phyloP scores from a whole-genome alignment of 2,888 invertebrate species.

The Campopleginae sp. region DNA sequence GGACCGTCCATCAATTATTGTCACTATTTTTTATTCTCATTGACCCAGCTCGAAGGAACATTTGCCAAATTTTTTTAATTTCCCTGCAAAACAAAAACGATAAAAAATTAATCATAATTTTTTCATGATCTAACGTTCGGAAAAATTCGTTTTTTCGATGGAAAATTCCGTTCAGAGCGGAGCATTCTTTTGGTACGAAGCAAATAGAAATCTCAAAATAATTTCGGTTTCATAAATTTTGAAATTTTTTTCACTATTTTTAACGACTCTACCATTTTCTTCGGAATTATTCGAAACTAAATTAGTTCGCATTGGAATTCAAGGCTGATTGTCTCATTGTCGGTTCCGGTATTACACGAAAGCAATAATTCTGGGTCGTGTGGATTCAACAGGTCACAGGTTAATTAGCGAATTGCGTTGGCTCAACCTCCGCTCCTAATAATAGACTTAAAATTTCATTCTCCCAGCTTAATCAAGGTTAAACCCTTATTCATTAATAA shows the following conservation, averaged over 20 bases:
- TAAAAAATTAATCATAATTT: neutral
- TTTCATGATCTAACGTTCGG: neutral
- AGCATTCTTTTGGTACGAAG: too few species aligned
- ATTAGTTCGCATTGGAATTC: neutral
- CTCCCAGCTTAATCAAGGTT: neutral
- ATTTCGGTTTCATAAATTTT: neutral
- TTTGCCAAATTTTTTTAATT: neutral
- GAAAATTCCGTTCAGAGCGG: too few species aligned
- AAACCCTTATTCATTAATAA: constrained; percentile 7
- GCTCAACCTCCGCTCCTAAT: neutral
- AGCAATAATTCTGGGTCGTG: constrained; percentile 2
- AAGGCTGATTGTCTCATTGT: neutral
- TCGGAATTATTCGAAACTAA: neutral
- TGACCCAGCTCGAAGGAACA: neutral
- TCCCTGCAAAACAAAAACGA: neutral
- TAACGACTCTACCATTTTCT: neutral
- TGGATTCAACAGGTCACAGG: constrained; percentile 24
- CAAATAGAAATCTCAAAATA: neutral
- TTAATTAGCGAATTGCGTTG: constrained; percentile 12
- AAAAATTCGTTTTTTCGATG: too few species aligned
- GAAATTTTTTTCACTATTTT: neutral
- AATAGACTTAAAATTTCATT: constrained; percentile 15
- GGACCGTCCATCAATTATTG: neutral
- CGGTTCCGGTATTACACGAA: constrained; percentile 4
- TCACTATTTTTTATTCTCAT: neutral